Conservation (phyloP, 2,113 vertebrate genomes). For the Misgurnus mizolepis region DNA sequence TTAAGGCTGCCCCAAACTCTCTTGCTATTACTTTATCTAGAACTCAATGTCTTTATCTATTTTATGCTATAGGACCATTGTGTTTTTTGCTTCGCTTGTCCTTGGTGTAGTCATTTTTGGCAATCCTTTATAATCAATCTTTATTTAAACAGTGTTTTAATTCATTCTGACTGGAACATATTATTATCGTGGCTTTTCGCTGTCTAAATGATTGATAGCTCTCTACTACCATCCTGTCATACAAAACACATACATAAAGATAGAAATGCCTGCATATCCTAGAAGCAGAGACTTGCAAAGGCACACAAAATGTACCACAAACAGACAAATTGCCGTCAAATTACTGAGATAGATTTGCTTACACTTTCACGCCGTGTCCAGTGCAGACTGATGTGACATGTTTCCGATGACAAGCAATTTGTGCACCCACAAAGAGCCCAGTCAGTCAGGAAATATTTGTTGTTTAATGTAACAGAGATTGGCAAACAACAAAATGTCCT, state of each 20-base stretch:
- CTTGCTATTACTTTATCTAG: too few relatives aligned
- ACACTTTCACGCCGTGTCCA: too few relatives aligned
- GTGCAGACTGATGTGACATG: too few relatives aligned
- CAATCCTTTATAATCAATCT: not conserved
- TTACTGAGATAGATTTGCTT: not conserved
- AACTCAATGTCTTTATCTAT: not conserved
- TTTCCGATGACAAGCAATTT: too few relatives aligned
- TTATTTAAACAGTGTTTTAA: not conserved
- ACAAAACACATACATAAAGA: not conserved
- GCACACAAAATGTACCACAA: not conserved
- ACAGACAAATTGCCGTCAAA: not conserved
- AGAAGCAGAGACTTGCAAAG: not conserved
- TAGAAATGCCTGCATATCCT: not conserved
- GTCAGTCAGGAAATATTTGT: too few relatives aligned
- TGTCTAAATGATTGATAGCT: not conserved
- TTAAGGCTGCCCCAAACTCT: not conserved
- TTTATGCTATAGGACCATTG: not conserved
- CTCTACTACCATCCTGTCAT: not conserved
- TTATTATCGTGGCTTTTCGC: not conserved
- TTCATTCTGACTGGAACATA: not conserved
- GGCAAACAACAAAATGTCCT: too few relatives aligned
- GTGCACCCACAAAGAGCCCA: too few relatives aligned
- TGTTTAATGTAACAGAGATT: too few relatives aligned
- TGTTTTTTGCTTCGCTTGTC: not conserved
- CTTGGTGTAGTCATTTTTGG: slow-evolving; percentile 3